Evolutionary conservation across 2,888 invertebrate genomes (phyloP).

Genomic region (Drosophila sordidapex): DNA sequence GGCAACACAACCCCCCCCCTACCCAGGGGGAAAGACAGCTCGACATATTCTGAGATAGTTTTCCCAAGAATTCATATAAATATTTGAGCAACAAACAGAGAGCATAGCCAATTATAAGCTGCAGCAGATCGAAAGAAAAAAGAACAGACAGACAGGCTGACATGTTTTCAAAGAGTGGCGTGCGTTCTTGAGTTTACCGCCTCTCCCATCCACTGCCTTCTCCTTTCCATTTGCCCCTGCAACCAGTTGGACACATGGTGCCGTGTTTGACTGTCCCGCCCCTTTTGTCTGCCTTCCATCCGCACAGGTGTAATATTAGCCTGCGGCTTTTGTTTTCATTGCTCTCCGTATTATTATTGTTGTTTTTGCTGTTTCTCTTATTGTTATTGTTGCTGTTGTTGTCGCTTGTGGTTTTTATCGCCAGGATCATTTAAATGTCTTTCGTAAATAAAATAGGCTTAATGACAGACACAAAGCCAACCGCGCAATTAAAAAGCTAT

Average conservation of each 20-base stretch:
- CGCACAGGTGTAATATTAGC: constrained; percentile 71
- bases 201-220: neutral
- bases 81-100: constrained; percentile 56
- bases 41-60: constrained; percentile 33
- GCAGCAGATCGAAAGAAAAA: constrained; percentile 5
- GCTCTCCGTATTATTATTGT: constrained; percentile 33
- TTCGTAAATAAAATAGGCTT: constrained; percentile 58
- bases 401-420: constrained; percentile 42
- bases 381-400: constrained; percentile 14
- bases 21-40: neutral
- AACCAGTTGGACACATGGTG: constrained; percentile 27
- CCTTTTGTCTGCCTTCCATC: constrained; percentile 11
- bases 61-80: constrained; percentile 58
- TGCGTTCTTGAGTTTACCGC: neutral
- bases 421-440: constrained; percentile 72
- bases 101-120: constrained; percentile 59
- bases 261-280: constrained; percentile 17
- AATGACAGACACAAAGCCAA: constrained; percentile 58
- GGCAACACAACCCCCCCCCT: neutral
- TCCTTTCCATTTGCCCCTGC: neutral
- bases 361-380: constrained; percentile 11
- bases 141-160: constrained; percentile 11
- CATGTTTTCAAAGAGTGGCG: constrained; percentile 3
- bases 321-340: constrained; percentile 65
- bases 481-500: constrained; percentile 46